A percentile compares a stretch with the other conserved stretches of the same genome.
These are phyloP conservation scores for Nyctibius grandis DNA, from an alignment of 2,797 vertebrate genomes.

Conservation along the genomic window DNA sequence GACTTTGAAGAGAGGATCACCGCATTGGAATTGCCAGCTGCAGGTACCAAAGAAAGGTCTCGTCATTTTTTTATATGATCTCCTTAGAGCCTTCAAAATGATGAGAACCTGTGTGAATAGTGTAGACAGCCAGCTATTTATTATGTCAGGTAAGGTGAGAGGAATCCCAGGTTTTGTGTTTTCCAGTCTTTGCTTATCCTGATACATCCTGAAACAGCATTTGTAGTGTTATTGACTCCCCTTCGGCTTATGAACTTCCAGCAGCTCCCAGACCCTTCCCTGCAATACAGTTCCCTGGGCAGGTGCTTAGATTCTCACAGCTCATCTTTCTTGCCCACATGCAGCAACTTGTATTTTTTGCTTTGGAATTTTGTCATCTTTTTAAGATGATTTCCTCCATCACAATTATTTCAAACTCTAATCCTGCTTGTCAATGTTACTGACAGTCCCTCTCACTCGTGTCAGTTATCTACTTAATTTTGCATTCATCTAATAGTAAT, in stretches of 20 bases:
- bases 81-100: not conserved
- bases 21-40: not conserved
- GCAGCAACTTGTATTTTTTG: not conserved
- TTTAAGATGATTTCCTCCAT: not conserved
- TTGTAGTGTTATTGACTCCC: not conserved
- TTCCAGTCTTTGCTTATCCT: not conserved
- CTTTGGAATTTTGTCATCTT: not conserved
- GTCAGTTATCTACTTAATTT: not conserved
- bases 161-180: not conserved
- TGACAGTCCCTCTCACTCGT: not conserved
- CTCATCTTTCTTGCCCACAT: not conserved
- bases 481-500: not conserved
- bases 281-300: accelerated
- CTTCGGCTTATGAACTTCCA: accelerated
- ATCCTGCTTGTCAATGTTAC: not conserved
- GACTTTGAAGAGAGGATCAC: not conserved
- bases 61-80: accelerated
- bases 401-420: not conserved
- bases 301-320: accelerated
- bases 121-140: not conserved
- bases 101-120: not conserved
- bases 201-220: not conserved
- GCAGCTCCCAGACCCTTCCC: not conserved
- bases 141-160: not conserved
- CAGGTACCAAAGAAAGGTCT: not conserved